Conservation (phyloP, 2,797 vertebrate species). For the Steatocranus sp. region DNA sequence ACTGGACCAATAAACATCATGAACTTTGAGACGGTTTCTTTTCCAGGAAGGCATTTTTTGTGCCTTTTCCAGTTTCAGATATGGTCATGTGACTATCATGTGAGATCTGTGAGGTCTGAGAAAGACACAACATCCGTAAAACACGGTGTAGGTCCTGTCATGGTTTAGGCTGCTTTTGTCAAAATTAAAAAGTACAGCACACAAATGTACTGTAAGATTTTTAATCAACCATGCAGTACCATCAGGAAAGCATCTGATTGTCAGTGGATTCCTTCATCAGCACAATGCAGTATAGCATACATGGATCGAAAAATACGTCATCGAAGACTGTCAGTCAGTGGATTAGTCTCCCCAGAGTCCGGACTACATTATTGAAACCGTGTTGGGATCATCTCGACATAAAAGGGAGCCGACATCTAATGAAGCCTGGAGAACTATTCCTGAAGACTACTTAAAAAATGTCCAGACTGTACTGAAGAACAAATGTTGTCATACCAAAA, state of each 20-base stretch:
- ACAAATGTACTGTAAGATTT: background rate
- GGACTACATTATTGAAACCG: background rate
- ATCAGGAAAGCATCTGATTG: background rate
- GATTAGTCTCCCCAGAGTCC: accelerated
- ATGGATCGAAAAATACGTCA: accelerated
- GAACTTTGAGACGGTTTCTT: background rate
- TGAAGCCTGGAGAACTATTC: background rate
- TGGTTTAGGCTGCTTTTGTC: background rate
- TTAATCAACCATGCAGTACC: background rate
- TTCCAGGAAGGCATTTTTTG: background rate
- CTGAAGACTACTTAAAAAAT: background rate
- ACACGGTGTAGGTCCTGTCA: background rate
- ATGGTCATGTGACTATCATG: background rate
- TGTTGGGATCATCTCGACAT: background rate
- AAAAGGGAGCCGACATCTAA: background rate
- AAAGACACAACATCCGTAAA: background rate
- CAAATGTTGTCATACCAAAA: background rate
- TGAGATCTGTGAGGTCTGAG: background rate
- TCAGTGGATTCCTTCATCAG: accelerated
- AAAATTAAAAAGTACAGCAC: background rate
- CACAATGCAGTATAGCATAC: background rate
- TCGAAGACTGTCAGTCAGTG: background rate
- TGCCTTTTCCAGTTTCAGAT: background rate
- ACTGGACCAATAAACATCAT: background rate
- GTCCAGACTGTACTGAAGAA: background rate